These are phyloP conservation scores for Valencia hispanica DNA, from an alignment of 2,797 vertebrate species.

Conservation along the genomic window DNA sequence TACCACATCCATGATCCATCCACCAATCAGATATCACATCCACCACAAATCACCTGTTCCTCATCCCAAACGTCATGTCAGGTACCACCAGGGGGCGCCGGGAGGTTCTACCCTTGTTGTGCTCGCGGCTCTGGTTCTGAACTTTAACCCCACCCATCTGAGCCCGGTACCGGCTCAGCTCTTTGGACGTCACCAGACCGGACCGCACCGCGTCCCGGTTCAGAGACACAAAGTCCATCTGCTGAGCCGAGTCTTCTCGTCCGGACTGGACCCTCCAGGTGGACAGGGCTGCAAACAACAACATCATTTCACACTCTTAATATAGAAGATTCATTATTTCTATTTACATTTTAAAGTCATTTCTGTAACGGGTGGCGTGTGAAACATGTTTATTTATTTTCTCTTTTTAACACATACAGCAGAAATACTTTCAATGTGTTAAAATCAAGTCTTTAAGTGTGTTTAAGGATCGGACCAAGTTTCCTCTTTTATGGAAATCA, in stretches of 20 bases:
- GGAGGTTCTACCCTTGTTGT: not conserved
- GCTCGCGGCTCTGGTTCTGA: not conserved
- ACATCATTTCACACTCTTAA: too few relatives aligned
- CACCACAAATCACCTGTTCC: constrained; percentile 39
- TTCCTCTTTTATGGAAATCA: too few relatives aligned
- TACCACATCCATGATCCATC: not conserved
- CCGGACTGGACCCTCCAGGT: constrained; percentile 41
- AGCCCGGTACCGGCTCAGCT: constrained; percentile 51
- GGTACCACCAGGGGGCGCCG: not conserved
- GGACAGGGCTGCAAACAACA: constrained; percentile 56
- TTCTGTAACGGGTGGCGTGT: too few relatives aligned
- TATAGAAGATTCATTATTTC: too few relatives aligned
- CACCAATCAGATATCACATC: not conserved
- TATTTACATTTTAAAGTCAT: too few relatives aligned
- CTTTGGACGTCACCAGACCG: constrained; percentile 54
- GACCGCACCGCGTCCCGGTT: constrained; percentile 56
- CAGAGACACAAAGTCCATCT: constrained; percentile 52
- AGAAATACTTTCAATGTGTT: too few relatives aligned
- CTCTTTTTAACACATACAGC: too few relatives aligned
- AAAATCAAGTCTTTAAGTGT: too few relatives aligned
- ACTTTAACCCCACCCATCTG: constrained; percentile 3
- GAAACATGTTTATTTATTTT: too few relatives aligned
- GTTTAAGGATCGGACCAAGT: too few relatives aligned
- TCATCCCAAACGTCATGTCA: constrained; percentile 44
- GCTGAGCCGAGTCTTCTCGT: fast-evolving